A percentile compares a stretch with the other conserved stretches of the same genome.
These are phyloP conservation scores for Xylocampa areola DNA, from an alignment of 2,888 invertebrate species.

Conservation along the genomic window DNA sequence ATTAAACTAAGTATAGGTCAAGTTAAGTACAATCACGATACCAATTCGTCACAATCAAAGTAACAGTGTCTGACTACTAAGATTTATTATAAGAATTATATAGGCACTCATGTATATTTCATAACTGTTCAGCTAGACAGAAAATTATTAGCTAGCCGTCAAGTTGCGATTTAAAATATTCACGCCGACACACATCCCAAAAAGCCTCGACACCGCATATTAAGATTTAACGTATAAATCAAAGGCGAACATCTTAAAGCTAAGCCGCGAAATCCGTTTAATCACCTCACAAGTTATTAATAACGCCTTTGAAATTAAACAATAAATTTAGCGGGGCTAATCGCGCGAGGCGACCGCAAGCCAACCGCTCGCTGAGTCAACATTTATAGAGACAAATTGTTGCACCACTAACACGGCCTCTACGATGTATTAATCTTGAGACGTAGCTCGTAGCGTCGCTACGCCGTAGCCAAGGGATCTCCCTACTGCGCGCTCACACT, in stretches of 20 bases:
- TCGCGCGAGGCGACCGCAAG: conserved; percentile 85
- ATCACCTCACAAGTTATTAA: conserved; percentile 88
- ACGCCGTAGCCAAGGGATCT: conserved; percentile 69
- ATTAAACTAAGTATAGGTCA: conserved; percentile 24
- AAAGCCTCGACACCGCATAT: conserved; percentile 75
- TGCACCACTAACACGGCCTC: conserved; percentile 85
- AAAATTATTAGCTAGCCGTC: conserved; percentile 47
- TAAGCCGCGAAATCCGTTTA: conserved; percentile 86
- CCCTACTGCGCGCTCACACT: conserved; percentile 59
- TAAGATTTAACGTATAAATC: conserved; percentile 82
- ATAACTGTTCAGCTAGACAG: conserved; percentile 43
- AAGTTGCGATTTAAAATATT: conserved; percentile 61
- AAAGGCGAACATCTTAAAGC: conserved; percentile 80
- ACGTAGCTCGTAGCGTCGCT: conserved; percentile 70
- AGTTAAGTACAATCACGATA: conserved; percentile 23
- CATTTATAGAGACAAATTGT: conserved; percentile 90
- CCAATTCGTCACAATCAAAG: conserved; percentile 38
- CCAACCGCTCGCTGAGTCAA: conserved; percentile 86
- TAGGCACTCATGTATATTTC: conserved; percentile 29
- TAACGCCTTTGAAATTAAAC: conserved; percentile 89
- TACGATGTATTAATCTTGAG: conserved; percentile 87
- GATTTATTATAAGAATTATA: conserved; percentile 34
- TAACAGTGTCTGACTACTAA: conserved; percentile 34
- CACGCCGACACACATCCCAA: conserved; percentile 61
- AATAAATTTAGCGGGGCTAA: conserved; percentile 88